Percentiles rank a stretch among this genome's conserved stretches.
phyloP scores from a whole-genome alignment of 2,113 vertebrate genomes.

The Hypomesus transpacificus region DNA sequence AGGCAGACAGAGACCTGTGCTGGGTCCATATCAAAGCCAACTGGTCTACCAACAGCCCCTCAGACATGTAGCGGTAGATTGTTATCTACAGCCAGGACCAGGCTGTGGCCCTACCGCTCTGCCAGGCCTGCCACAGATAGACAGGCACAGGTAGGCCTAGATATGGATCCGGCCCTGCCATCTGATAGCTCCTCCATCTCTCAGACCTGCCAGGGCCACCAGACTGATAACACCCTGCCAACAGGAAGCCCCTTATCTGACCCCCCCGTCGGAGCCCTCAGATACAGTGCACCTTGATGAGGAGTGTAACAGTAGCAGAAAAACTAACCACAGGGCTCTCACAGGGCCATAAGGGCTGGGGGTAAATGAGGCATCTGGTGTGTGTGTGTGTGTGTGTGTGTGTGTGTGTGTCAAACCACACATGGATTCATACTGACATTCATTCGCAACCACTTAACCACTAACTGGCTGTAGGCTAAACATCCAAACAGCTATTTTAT shows the following conservation, averaged over 20 bases:
- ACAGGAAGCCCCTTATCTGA: constrained; percentile 13
- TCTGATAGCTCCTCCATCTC: constrained; percentile 16
- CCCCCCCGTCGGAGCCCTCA: neutral
- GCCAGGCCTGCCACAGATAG: neutral
- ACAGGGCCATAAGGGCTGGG: too few relatives aligned
- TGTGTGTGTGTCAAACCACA: neutral
- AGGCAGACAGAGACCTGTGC: too few relatives aligned
- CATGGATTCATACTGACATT: too few relatives aligned
- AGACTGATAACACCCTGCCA: constrained; percentile 6
- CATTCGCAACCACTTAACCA: too few relatives aligned
- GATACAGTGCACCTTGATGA: neutral
- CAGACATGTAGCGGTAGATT: neutral
- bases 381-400: neutral
- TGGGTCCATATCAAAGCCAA: too few relatives aligned
- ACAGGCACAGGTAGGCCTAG: neutral
- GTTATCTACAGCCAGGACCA: too few relatives aligned
- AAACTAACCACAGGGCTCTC: neutral
- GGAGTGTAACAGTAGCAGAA: neutral
- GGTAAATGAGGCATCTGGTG: neutral
- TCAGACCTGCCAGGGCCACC: neutral
- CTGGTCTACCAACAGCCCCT: neutral
- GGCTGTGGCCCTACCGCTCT: neutral
- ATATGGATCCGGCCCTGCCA: neutral
- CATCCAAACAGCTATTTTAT: too few relatives aligned
- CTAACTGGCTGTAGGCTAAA: too few relatives aligned